phyloP scores from a whole-genome alignment of 2,113 vertebrate species.

The Saccopteryx bilineata region DNA sequence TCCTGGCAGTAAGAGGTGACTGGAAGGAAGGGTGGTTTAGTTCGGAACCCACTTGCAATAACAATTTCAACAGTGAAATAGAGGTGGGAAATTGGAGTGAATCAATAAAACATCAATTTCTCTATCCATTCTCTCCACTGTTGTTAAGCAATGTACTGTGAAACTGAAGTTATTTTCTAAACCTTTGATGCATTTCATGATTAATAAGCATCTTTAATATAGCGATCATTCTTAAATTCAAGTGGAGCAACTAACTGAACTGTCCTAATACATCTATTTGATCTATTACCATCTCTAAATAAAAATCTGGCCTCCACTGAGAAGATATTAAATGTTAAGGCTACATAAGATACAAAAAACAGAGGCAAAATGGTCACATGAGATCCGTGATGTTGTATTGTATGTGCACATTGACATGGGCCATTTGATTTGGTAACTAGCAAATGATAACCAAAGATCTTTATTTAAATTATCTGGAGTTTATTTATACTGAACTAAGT shows the following conservation, averaged over 20 bases:
- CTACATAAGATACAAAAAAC: background rate
- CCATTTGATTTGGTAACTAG: background rate
- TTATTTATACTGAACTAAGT: background rate
- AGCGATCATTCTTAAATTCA: background rate
- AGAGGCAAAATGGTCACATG: background rate
- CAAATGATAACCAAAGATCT: background rate
- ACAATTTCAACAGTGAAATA: background rate
- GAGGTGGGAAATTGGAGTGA: constrained; percentile 15
- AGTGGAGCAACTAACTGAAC: background rate
- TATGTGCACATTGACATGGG: background rate
- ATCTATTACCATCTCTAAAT: background rate
- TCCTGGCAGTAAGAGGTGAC: background rate
- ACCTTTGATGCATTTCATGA: background rate
- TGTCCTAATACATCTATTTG: background rate
- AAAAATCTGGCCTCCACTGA: background rate
- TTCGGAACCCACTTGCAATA: constrained; percentile 1
- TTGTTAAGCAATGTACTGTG: background rate
- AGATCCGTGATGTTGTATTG: background rate
- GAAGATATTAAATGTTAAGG: background rate
- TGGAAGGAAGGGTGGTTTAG: background rate
- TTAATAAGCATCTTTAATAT: background rate
- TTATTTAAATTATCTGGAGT: background rate
- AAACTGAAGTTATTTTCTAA: background rate
- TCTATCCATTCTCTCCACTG: background rate
- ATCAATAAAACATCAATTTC: background rate